Percentiles rank a stretch among this genome's conserved stretches.
Evolutionary conservation across 1,140 invertebrate genomes (phyloP).

Genomic region (Drosophila littoralis): DNA sequence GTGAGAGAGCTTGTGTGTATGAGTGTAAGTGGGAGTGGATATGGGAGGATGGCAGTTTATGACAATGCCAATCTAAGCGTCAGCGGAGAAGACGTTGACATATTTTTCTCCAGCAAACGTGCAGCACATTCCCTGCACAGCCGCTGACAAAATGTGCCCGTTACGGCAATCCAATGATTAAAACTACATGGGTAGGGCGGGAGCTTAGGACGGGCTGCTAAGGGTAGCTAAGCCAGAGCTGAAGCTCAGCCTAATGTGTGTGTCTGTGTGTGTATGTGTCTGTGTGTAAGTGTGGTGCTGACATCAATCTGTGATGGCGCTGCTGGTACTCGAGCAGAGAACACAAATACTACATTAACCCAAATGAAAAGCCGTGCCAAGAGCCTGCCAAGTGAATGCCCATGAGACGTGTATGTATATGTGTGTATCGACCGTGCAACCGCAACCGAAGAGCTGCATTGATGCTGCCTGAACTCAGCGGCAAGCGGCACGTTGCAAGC

Average conservation of each 20-base stretch:
- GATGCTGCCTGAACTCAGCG: slow-evolving; percentile 23
- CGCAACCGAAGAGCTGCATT: slow-evolving; percentile 54
- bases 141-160: slow-evolving; percentile 74
- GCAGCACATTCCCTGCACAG: slow-evolving; percentile 60
- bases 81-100: slow-evolving; percentile 70
- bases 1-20: slow-evolving; percentile 13
- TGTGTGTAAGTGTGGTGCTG: slow-evolving; percentile 28
- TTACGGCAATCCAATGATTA: slow-evolving; percentile 78
- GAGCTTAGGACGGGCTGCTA: background rate
- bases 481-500: slow-evolving; percentile 39
- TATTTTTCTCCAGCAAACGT: slow-evolving; percentile 70
- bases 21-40: slow-evolving; percentile 6
- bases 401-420: slow-evolving; percentile 54
- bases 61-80: slow-evolving; percentile 79
- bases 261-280: slow-evolving; percentile 7
- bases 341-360: slow-evolving; percentile 82
- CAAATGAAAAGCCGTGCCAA: slow-evolving; percentile 79
- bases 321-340: slow-evolving; percentile 52
- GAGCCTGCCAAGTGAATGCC: slow-evolving; percentile 73
- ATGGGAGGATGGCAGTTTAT: slow-evolving; percentile 60
- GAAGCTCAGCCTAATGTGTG: slow-evolving; percentile 2
- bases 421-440: slow-evolving; percentile 23
- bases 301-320: slow-evolving; percentile 52
- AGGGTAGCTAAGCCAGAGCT: slow-evolving; percentile 17
- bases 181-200: slow-evolving; percentile 25